These are phyloP conservation scores for Oligia fasciuncula DNA, from an alignment of 2,888 invertebrate genomes.

Conservation along the genomic window DNA sequence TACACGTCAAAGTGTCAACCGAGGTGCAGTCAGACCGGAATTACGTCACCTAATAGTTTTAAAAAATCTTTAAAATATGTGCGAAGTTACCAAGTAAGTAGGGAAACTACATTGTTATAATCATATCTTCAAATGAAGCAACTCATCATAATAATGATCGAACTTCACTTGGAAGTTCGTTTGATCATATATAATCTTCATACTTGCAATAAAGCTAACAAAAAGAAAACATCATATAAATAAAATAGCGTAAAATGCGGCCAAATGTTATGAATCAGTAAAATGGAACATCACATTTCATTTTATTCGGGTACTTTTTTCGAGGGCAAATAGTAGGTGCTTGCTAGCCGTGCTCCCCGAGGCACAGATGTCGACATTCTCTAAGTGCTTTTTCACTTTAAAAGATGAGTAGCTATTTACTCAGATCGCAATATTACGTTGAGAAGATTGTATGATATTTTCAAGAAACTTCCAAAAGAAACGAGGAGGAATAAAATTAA, in stretches of 20 bases:
- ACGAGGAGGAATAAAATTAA: slow-evolving; percentile 29
- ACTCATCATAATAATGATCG: too few relatives aligned
- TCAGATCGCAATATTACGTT: slow-evolving; percentile 58
- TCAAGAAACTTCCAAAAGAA: slow-evolving; percentile 25
- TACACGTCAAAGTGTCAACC: too few relatives aligned
- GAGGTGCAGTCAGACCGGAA: too few relatives aligned
- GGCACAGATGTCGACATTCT: slow-evolving; percentile 68
- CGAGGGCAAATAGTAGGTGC: slow-evolving; percentile 19
- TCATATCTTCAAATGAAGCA: too few relatives aligned
- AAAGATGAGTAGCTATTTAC: slow-evolving; percentile 68
- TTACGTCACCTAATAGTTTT: too few relatives aligned
- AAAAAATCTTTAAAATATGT: too few relatives aligned
- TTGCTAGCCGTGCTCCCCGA: not conserved
- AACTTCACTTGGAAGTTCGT: too few relatives aligned
- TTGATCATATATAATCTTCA: too few relatives aligned
- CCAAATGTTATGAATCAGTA: not conserved
- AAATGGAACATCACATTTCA: not conserved
- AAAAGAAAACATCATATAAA: not conserved
- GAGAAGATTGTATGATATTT: slow-evolving; percentile 52
- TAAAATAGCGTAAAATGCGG: not conserved
- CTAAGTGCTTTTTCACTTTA: slow-evolving; percentile 66
- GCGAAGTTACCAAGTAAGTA: too few relatives aligned
- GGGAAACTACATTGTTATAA: too few relatives aligned
- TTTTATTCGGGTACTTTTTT: not conserved
- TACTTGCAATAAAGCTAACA: not conserved